Evolutionary conservation across 2,113 vertebrate genomes (phyloP).

Genomic region (Pelusios castaneus): DNA sequence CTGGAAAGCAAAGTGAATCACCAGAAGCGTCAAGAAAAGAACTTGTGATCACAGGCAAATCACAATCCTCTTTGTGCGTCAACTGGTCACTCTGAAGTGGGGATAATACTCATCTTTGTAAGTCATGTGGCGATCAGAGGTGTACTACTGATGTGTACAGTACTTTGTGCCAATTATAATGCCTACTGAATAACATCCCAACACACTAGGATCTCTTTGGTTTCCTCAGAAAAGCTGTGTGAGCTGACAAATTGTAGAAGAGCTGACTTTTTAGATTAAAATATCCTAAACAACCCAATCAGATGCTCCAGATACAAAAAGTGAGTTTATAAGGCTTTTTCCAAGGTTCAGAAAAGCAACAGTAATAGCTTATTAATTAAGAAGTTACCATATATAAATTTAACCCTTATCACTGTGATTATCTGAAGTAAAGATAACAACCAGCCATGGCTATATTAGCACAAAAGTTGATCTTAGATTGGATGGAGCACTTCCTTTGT

Average conservation of each 20-base stretch:
- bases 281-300: background rate
- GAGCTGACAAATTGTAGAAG: background rate
- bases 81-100: background rate
- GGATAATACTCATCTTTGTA: background rate
- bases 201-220: background rate
- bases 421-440: background rate
- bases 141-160: background rate
- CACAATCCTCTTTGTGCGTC: background rate
- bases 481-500: too few species aligned
- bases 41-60: background rate
- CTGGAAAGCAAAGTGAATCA: background rate
- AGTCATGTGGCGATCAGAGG: too few species aligned
- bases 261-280: background rate
- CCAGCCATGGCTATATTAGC: slow-evolving; percentile 15
- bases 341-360: background rate
- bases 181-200: background rate
- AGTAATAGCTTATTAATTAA: background rate
- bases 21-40: background rate
- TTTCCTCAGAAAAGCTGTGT: background rate
- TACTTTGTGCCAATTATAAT: background rate
- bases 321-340: background rate
- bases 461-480: background rate
- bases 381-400: background rate
- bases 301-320: background rate
- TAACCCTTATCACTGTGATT: slow-evolving; percentile 24